Conservation (phyloP, 92 coral and sea anemone species). For the Zoanthus solanderi region DNA sequence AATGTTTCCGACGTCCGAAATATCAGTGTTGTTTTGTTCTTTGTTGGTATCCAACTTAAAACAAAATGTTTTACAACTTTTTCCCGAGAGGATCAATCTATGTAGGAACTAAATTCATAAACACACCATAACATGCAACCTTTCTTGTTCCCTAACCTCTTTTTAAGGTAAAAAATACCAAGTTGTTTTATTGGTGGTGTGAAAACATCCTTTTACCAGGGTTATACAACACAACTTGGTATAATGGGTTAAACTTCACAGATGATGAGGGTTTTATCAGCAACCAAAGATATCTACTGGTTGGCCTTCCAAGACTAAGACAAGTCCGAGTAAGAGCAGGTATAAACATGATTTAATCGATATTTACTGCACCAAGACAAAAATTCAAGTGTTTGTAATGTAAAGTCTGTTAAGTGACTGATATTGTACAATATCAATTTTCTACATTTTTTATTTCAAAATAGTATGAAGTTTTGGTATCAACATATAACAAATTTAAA, state of each 20-base stretch:
- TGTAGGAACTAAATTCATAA: background rate
- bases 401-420: no score
- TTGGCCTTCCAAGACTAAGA: constrained; percentile 27
- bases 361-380: background rate
- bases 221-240: constrained; percentile 32
- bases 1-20: no score
- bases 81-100: no score
- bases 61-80: no score
- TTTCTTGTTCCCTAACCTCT: background rate
- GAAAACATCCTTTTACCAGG: constrained; percentile 16
- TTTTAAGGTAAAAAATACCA: constrained; percentile 12
- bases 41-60: no score
- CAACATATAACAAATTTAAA: no score
- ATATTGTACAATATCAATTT: no score
- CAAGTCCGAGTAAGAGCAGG: constrained; percentile 15
- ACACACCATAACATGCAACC: no score
- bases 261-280: constrained; percentile 44
- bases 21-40: no score
- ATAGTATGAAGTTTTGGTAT: no score
- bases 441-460: no score
- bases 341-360: background rate
- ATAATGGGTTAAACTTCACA: constrained; percentile 25
- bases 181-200: constrained; percentile 17
- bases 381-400: no score
- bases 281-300: constrained; percentile 28